A percentile compares a stretch with the other conserved stretches of the same genome.
Evolutionary conservation across 2,888 invertebrate species (phyloP).

Genomic region (Patella pellucida): DNA sequence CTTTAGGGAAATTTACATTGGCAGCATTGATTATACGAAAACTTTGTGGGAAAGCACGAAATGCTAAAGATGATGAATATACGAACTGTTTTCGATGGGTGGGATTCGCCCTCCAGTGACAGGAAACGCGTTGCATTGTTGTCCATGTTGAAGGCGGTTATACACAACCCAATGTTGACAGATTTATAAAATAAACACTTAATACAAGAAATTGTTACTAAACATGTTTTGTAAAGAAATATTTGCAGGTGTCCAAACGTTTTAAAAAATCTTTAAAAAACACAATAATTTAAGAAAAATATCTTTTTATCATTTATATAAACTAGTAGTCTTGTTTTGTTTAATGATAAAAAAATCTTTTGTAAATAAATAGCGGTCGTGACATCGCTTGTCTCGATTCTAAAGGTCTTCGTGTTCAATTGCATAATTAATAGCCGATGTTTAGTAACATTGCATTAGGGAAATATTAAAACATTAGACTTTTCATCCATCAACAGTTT

Average conservation of each 20-base stretch:
- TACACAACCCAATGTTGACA: background rate
- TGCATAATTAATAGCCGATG: no score
- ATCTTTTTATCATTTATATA: no score
- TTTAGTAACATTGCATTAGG: no score
- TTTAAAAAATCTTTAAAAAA: no score
- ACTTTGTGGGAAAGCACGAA: background rate
- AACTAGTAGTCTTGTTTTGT: no score
- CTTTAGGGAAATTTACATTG: conserved; percentile 5
- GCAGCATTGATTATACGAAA: background rate
- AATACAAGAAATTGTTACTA: background rate
- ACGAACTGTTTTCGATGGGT: background rate
- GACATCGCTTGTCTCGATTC: no score
- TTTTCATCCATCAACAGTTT: no score
- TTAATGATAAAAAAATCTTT: no score
- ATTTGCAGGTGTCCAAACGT: conserved; percentile 2
- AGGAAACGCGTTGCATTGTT: conserved; percentile 2
- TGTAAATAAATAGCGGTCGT: no score
- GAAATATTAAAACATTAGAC: no score
- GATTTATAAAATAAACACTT: conserved; percentile 1
- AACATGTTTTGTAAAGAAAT: background rate
- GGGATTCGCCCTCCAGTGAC: background rate
- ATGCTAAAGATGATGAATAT: background rate
- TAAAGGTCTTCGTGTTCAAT: no score
- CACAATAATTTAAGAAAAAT: no score
- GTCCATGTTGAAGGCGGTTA: background rate